Conservation (phyloP, 53 echinoderm and acorn worm genomes). For the Stichopus horrens region DNA sequence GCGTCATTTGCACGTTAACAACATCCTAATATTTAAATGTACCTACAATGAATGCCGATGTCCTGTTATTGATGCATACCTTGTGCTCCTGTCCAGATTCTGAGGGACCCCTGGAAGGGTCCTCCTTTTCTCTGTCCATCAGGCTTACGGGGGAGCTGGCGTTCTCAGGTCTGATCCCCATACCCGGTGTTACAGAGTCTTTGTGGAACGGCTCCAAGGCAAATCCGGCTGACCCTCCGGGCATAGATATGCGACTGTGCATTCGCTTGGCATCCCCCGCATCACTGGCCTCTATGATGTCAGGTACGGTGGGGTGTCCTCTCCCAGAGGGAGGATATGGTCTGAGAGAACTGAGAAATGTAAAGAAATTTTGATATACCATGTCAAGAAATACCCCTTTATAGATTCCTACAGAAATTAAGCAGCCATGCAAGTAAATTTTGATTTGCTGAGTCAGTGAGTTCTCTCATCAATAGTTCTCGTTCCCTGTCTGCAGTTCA, state of each 20-base stretch:
- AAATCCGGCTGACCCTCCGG: conserved; percentile 6
- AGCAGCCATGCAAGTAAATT: too few relatives aligned
- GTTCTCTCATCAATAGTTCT: too few relatives aligned
- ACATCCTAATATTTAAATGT: background rate
- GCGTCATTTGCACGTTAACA: too few relatives aligned
- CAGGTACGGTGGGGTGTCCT: conserved; percentile 39
- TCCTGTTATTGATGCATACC: conserved; percentile 31
- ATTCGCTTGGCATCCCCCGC: conserved; percentile 43
- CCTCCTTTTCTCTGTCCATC: background rate
- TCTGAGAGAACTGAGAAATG: conserved; percentile 29
- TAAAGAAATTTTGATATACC: background rate
- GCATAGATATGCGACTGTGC: conserved; percentile 59
- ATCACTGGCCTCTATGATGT: conserved; percentile 44
- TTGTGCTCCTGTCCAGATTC: conserved; percentile 61
- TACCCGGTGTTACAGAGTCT: conserved; percentile 65
- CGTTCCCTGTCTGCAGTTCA: too few relatives aligned
- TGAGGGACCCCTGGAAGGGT: background rate
- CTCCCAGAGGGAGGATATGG: conserved; percentile 55
- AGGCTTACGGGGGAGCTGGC: background rate
- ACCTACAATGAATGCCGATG: background rate
- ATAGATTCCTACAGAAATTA: too few relatives aligned
- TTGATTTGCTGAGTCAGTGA: too few relatives aligned
- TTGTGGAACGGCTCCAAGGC: conserved; percentile 60
- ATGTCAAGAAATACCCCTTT: too few relatives aligned
- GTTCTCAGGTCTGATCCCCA: conserved; percentile 37